phyloP scores from a whole-genome alignment of 2,113 vertebrate species.

The Pteropus alecto region DNA sequence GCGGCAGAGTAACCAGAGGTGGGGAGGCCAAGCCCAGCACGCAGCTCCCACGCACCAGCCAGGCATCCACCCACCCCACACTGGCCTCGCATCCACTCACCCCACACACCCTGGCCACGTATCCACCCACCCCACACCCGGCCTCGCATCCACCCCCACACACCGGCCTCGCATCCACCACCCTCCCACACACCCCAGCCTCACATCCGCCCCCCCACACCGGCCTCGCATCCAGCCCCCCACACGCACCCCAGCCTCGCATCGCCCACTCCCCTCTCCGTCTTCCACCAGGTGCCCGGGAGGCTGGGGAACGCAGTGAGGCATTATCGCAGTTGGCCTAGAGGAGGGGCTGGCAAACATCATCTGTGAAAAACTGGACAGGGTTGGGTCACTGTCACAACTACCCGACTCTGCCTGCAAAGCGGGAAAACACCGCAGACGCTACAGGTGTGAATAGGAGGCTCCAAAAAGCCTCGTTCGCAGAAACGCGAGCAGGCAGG shows the following conservation, averaged over 20 bases:
- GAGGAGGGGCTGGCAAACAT: background rate
- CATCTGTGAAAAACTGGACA: background rate
- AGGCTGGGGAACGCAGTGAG: background rate
- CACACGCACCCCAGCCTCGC: too few species aligned
- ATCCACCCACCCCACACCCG: too few species aligned
- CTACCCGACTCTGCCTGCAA: background rate
- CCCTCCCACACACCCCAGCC: too few species aligned
- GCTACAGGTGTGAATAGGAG: background rate
- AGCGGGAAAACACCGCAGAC: background rate
- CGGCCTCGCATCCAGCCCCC: too few species aligned
- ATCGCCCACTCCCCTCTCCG: too few species aligned
- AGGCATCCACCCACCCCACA: too few species aligned
- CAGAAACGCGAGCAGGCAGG: background rate
- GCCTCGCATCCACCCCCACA: too few species aligned
- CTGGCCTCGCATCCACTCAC: too few species aligned
- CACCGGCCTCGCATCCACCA: too few species aligned
- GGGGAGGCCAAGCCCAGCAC: accelerated
- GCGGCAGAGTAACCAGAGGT: background rate
- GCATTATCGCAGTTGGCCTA: accelerated
- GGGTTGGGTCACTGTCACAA: background rate
- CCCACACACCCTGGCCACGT: too few species aligned
- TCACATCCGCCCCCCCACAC: too few species aligned
- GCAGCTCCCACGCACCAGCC: too few species aligned
- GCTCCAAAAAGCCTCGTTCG: background rate
- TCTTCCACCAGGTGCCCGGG: background rate